A percentile compares a stretch with the other conserved stretches of the same genome.
phyloP scores from a whole-genome alignment of 2,113 vertebrate species.

The Mormyrus iriodes region DNA sequence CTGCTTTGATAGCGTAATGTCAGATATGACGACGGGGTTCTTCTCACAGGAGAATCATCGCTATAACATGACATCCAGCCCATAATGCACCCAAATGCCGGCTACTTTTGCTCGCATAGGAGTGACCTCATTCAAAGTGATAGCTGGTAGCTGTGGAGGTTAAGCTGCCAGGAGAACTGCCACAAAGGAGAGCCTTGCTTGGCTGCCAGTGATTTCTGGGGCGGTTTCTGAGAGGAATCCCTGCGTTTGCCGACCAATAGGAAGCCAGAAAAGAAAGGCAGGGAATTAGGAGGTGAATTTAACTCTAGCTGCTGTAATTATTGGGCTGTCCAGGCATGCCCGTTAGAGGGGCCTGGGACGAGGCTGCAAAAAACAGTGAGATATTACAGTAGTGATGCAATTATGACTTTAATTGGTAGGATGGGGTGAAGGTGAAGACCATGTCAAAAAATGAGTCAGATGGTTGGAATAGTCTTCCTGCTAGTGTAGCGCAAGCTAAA shows the following conservation, averaged over 20 bases:
- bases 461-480: too few species aligned
- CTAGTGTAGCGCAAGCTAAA: too few species aligned
- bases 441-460: not conserved
- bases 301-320: not conserved
- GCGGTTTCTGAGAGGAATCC: not conserved
- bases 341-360: not conserved
- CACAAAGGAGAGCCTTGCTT: not conserved
- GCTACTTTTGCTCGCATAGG: not conserved
- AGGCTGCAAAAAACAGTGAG: not conserved
- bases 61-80: not conserved
- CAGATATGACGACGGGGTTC: not conserved
- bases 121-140: not conserved
- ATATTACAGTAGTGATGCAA: not conserved
- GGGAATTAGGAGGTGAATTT: not conserved
- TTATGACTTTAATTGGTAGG: not conserved
- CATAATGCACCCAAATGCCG: not conserved
- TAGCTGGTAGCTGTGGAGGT: not conserved
- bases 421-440: not conserved
- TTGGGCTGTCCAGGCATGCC: not conserved
- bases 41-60: not conserved
- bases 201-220: not conserved
- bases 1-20: not conserved
- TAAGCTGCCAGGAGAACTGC: not conserved
- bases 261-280: not conserved
- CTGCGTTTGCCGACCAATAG: not conserved